A percentile compares a stretch with the other conserved stretches of the same genome.
Evolutionary conservation across 2,888 invertebrate genomes (phyloP).

Genomic region (Synanthedon myopaeformis): DNA sequence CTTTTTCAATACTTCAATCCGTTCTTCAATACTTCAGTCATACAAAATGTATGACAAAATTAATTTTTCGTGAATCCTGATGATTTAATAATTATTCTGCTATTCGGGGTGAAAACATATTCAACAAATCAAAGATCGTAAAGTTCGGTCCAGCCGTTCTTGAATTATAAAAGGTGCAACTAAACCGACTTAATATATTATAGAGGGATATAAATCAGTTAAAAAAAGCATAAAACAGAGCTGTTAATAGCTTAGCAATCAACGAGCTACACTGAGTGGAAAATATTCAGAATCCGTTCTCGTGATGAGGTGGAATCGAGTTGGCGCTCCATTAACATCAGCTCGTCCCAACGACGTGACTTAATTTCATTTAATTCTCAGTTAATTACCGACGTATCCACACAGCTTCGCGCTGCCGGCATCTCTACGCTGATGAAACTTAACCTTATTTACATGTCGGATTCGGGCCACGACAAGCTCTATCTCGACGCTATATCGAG

Average conservation of each 20-base stretch:
- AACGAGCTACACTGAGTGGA: conserved; percentile 25
- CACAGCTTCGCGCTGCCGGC: conserved; percentile 5
- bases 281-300: conserved; percentile 1
- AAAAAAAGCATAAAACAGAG: not conserved
- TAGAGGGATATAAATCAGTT: too few species aligned
- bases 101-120: too few species aligned
- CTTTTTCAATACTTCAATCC: too few species aligned
- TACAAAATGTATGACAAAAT: too few species aligned
- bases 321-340: conserved; percentile 28
- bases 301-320: conserved; percentile 24
- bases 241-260: conserved; percentile 23
- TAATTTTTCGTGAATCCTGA: too few species aligned
- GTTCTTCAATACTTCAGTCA: too few species aligned
- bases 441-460: conserved; percentile 30
- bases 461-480: conserved; percentile 22
- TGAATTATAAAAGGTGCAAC: too few species aligned
- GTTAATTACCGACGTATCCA: conserved; percentile 42
- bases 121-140: too few species aligned
- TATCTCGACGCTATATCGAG: conserved; percentile 24
- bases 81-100: too few species aligned
- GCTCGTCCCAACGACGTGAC: conserved; percentile 28
- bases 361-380: conserved; percentile 27
- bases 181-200: too few species aligned
- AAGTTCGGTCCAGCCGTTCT: too few species aligned
- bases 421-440: conserved; percentile 17